Percentiles rank a stretch among this genome's conserved stretches.
These are phyloP conservation scores for Pyrocoelia pectoralis DNA, from an alignment of 2,888 invertebrate species.

Conservation along the genomic window DNA sequence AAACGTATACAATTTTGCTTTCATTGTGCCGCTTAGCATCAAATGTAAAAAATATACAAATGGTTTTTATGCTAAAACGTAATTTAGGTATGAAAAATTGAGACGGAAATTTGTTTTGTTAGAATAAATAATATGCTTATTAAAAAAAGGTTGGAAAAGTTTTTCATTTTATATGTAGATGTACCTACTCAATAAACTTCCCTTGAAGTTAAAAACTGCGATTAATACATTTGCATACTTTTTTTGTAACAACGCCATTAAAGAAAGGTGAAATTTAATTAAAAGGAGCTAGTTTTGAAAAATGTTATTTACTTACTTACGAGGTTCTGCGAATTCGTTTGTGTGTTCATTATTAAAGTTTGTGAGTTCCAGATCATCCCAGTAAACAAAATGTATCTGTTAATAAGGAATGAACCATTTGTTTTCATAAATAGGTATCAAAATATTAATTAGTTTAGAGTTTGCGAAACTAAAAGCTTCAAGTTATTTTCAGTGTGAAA, in stretches of 20 bases:
- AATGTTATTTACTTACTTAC: too few species aligned
- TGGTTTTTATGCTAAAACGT: neutral
- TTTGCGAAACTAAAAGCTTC: too few species aligned
- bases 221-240: slow-evolving; percentile 1
- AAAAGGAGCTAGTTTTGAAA: neutral
- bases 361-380: too few species aligned
- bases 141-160: neutral
- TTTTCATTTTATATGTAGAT: neutral
- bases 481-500: too few species aligned
- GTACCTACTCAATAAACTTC: neutral
- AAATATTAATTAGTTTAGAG: too few species aligned
- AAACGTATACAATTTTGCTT: neutral
- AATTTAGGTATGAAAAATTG: neutral
- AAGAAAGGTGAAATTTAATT: slow-evolving; percentile 1
- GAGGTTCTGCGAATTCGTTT: too few species aligned
- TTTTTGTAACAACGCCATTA: neutral
- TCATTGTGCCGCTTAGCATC: neutral
- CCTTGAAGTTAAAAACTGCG: neutral
- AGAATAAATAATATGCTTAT: neutral
- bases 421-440: too few species aligned
- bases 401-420: too few species aligned
- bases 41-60: neutral
- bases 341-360: too few species aligned
- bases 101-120: neutral
- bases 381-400: too few species aligned